Evolutionary conservation across 2,797 vertebrate species (phyloP).

Genomic region (Limosa lapponica): DNA sequence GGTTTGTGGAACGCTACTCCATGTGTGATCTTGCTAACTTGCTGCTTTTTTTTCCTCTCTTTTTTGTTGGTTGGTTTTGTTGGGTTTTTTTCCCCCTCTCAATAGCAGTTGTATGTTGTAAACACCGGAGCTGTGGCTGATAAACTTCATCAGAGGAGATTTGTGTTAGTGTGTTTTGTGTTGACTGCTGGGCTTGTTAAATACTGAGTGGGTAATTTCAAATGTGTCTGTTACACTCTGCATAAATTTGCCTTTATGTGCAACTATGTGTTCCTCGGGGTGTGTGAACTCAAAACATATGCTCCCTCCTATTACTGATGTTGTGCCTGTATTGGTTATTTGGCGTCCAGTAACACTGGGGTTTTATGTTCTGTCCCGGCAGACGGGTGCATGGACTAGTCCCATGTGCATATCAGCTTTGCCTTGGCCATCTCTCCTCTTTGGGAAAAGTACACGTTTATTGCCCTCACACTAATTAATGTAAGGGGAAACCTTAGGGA

Average conservation of each 20-base stretch:
- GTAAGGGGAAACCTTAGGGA: neutral
- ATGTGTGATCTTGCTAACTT: neutral
- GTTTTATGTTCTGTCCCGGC: neutral
- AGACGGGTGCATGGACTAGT: neutral
- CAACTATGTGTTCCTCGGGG: neutral
- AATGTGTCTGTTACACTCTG: neutral
- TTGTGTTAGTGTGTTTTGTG: neutral
- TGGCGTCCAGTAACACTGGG: fast-evolving
- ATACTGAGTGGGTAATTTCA: neutral
- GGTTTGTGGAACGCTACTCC: neutral
- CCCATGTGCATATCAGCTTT: neutral
- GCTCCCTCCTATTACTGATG: neutral
- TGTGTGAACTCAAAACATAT: neutral
- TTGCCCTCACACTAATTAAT: neutral
- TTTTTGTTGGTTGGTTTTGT: too few relatives aligned
- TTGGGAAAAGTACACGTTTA: neutral
- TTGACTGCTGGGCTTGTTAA: neutral
- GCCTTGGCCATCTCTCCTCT: neutral
- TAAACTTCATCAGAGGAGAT: neutral
- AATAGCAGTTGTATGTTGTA: neutral
- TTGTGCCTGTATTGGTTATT: fast-evolving
- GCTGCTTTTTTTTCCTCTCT: neutral
- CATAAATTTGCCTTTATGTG: neutral
- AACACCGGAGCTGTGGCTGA: conserved; percentile 11
- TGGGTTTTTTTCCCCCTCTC: neutral